A percentile compares a stretch with the other conserved stretches of the same genome.
phyloP scores from a whole-genome alignment of 2,797 vertebrate species.

The Micropoecilia bifurca region DNA sequence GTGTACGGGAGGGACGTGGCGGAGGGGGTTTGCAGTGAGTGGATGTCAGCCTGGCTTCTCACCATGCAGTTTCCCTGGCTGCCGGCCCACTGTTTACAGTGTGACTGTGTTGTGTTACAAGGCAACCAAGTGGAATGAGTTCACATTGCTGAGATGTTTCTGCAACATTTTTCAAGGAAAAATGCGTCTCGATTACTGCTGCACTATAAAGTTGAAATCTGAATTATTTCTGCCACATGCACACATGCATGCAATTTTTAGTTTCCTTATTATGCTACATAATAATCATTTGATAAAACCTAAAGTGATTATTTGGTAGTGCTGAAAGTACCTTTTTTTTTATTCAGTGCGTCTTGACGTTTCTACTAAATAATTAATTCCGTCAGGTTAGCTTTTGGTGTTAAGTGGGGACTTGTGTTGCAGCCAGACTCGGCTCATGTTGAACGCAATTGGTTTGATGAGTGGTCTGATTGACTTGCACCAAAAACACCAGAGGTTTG shows the following conservation, averaged over 20 bases:
- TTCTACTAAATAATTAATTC: not conserved
- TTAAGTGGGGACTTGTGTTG: not conserved
- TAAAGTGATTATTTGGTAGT: conserved; percentile 1
- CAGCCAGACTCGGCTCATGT: conserved; percentile 1
- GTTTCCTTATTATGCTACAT: not conserved
- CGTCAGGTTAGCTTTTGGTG: not conserved
- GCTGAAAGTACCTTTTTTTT: conserved; percentile 9
- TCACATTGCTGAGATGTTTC: conserved; percentile 62
- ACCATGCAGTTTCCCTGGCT: conserved; percentile 60
- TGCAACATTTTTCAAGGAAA: conserved; percentile 32
- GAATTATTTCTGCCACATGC: conserved; percentile 7
- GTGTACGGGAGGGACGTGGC: conserved; percentile 37
- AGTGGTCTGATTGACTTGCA: not conserved
- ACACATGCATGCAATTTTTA: not conserved
- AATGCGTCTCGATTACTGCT: conserved; percentile 17
- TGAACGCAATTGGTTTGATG: not conserved
- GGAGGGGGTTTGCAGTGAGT: conserved; percentile 48
- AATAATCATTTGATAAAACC: conserved; percentile 9
- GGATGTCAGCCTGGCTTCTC: conserved; percentile 58
- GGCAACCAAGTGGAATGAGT: conserved; percentile 55
- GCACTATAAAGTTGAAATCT: conserved; percentile 10
- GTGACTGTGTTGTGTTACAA: conserved; percentile 58
- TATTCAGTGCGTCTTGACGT: not conserved
- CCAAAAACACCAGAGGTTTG: not conserved
- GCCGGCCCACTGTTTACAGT: conserved; percentile 58